Evolutionary conservation across 2,113 vertebrate genomes (phyloP), one percentile per base, ranked within the genome.

Genomic region (Balaeniceps rex): DNA sequence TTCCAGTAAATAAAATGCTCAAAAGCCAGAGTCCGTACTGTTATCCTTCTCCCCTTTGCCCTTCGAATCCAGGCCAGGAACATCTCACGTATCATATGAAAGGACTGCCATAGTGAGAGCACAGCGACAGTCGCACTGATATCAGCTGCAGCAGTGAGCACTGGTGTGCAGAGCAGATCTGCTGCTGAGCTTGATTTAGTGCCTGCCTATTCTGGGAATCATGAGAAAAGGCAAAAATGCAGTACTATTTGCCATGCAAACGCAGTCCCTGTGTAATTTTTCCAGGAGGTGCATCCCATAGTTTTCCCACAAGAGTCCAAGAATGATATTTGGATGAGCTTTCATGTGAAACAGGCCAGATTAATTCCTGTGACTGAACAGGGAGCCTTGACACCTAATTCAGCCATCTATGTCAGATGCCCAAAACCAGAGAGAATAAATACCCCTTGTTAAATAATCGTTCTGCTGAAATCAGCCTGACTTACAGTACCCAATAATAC

Each of bases 31-130:
- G 68, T 7, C 78, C 83, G 22, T 80, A 83, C 58, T 65, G 94
- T 90, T 86, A 93, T 93, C 84, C 91, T 86, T 93, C 72, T 94
- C 78, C 60, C 68, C 71, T 96, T 66, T 95, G 89, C 88, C 87
- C 95, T 95, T 81, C 96, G 93, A 96, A 86, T 90, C 38, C 68
- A 78, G 68, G 94, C 93, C 95, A 94, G 87, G 84, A 95, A 86
- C 76, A 86, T 86, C 95, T 96, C 87, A 68, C 40, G 54, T 75
- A 49, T 85, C 82, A 64, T 49, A 60, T 25, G 84, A 87, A 95
- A 93, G 83, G 61, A 72, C 7, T 69, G 54, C 83, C 40, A 9
- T 4, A 44, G 69, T 22, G 70, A 87, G 63, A 74, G 84, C 68
- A 76, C 52, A 57, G 88, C 28, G 74, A 60, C 77, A 72, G 86